Conservation (phyloP, 2,113 vertebrate species). For the Chionodraco myersi region DNA sequence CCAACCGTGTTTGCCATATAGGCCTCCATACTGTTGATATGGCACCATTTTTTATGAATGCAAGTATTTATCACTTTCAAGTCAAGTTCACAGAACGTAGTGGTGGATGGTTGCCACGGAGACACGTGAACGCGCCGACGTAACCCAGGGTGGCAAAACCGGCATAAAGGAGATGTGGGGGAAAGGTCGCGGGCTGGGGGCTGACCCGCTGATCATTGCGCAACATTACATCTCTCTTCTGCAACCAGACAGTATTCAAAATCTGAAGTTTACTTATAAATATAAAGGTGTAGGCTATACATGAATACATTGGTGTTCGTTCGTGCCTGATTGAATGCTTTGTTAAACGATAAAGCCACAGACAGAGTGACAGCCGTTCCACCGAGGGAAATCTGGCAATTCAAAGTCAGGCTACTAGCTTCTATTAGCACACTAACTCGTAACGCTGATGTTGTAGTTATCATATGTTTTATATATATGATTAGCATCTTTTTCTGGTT, state of each 20-base stretch:
- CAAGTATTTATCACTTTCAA: no score
- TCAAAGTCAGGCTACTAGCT: neutral
- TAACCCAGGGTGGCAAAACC: conserved; percentile 41
- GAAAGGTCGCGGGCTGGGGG: conserved; percentile 66
- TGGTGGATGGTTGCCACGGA: conserved; percentile 56
- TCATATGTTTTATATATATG: neutral
- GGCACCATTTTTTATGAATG: no score
- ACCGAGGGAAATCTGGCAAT: neutral
- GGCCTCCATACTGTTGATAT: no score
- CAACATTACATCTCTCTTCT: conserved; percentile 11
- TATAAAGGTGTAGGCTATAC: neutral
- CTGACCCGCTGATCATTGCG: conserved; percentile 24
- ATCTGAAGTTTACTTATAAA: neutral
- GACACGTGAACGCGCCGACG: conserved; percentile 21
- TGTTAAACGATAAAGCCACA: neutral
- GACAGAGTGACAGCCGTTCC: neutral
- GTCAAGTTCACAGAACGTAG: neutral
- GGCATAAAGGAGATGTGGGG: conserved; percentile 40
- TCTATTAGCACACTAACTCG: neutral
- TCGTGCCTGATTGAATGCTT: neutral
- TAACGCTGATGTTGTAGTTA: neutral
- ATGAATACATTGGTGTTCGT: no score
- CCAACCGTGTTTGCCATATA: no score
- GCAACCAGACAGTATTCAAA: neutral
- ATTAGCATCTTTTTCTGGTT: neutral